Conservation (phyloP, 2,797 vertebrate species). For the Lates japonicus region DNA sequence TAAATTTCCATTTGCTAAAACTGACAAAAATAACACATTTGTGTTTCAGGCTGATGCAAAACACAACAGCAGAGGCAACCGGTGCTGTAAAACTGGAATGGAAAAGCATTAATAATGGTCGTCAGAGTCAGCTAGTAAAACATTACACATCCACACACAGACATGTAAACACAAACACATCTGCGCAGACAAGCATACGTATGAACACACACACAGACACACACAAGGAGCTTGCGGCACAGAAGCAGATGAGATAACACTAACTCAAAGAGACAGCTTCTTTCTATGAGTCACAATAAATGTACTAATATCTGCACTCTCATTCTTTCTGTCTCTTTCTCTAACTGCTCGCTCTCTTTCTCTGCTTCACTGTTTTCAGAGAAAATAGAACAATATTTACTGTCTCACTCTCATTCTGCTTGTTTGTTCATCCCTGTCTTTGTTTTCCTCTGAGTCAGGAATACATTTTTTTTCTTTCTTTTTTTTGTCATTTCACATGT, state of each 20-base stretch:
- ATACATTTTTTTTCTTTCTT: background rate
- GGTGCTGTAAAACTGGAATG: background rate
- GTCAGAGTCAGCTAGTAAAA: constrained; percentile 20
- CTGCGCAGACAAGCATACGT: constrained; percentile 12
- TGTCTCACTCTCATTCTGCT: background rate
- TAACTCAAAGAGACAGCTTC: constrained; percentile 73
- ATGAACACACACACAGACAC: constrained; percentile 4
- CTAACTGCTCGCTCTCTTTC: constrained; percentile 2
- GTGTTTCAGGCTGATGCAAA: background rate
- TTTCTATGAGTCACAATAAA: constrained; percentile 73
- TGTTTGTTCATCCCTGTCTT: background rate
- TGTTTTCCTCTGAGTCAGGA: background rate
- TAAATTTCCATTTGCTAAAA: background rate
- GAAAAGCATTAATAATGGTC: constrained; percentile 25
- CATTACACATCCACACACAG: constrained; percentile 5
- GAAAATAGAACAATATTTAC: constrained; percentile 28
- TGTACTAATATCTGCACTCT: constrained; percentile 68
- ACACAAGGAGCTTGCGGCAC: constrained; percentile 34
- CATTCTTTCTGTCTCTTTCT: constrained; percentile 31
- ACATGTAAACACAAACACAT: constrained; percentile 30
- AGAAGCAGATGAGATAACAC: constrained; percentile 68
- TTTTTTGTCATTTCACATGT: background rate
- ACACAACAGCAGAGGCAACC: background rate
- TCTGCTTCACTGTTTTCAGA: constrained; percentile 12
- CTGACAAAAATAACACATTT: background rate